A percentile compares a stretch with the other conserved stretches of the same genome.
Evolutionary conservation across 2,113 vertebrate genomes (phyloP).

Genomic region (Promerops cafer): DNA sequence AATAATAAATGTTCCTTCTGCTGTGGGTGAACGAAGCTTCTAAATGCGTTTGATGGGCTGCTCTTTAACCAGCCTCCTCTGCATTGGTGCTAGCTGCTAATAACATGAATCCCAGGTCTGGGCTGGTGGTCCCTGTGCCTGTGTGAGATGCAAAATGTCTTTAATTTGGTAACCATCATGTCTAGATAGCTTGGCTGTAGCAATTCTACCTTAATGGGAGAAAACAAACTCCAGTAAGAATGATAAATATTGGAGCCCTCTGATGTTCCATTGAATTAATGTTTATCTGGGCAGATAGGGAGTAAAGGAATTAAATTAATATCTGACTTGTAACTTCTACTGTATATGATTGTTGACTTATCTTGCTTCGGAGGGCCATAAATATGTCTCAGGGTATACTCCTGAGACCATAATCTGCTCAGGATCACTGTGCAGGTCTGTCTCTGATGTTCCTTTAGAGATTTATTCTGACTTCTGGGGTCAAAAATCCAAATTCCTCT

Average conservation of each 20-base stretch:
- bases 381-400: neutral
- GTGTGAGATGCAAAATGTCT: neutral
- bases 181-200: neutral
- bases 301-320: conserved; percentile 64
- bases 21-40: neutral
- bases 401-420: neutral
- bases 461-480: neutral
- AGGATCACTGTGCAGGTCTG: neutral
- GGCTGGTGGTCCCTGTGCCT: neutral
- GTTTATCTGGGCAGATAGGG: conserved; percentile 30
- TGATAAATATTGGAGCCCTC: conserved; percentile 9
- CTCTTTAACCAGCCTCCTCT: neutral
- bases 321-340: conserved; percentile 60
- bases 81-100: neutral
- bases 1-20: conserved; percentile 3
- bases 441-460: neutral
- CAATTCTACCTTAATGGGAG: neutral
- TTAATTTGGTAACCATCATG: neutral
- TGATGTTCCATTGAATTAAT: conserved; percentile 43
- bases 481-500: conserved; percentile 9
- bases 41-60: neutral
- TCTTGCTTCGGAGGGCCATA: conserved; percentile 34
- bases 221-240: neutral
- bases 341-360: conserved; percentile 55
- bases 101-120: neutral